Base-by-base conservation (phyloP, 2,888 invertebrate genomes). In the Cenopis cana region DNA sequence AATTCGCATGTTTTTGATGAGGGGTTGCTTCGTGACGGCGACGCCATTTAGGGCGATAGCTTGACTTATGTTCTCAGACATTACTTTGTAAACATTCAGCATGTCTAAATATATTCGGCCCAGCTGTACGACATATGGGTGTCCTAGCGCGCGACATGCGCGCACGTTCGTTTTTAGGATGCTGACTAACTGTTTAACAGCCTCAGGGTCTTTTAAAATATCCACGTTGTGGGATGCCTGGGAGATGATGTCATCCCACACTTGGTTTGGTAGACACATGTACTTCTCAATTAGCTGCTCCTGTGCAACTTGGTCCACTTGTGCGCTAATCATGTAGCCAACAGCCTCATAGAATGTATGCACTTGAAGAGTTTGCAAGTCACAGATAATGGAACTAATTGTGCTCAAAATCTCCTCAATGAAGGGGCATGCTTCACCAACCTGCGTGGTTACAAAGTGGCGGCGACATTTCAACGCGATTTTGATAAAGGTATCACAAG, bases 321-420 rank as follows among this genome's bases (percentile, higher is more conserved):
- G 98, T 56, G 99, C 98, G 85, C 97, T 97, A 84, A 99, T 99
- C 98, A 99, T 99, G 87, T 98, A 98, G 29, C 99, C 99, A 66
- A 99, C 99, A 52, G 99, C 99, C 93, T 99, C 99, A 90, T 99
- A 99, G 93, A 99, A 99, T 60, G 99, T 99, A 88, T 99, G 99
- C 82, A 98, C 98, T 95, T 99, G 99, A 83, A 99, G 98, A 68
- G 98, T 98, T 89, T 99, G 98, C 81, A 99, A 94, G 94, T 99
- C 99, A 95, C 99, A 99, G 85, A 99, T 99, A 79, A 99, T 99
- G 75, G 97, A 97, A 89, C 98, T 98, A 89, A 99, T 98, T 78
- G 98, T 98, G 85, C 96, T 96, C 76, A 99, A 94, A 83, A 99
- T 99, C 94, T 99, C 99, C 86, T 99, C 99, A 85, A 99, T 99